Evolutionary conservation across 2,797 vertebrate species (phyloP).

Genomic region (Catamblyrhynchus diadema): DNA sequence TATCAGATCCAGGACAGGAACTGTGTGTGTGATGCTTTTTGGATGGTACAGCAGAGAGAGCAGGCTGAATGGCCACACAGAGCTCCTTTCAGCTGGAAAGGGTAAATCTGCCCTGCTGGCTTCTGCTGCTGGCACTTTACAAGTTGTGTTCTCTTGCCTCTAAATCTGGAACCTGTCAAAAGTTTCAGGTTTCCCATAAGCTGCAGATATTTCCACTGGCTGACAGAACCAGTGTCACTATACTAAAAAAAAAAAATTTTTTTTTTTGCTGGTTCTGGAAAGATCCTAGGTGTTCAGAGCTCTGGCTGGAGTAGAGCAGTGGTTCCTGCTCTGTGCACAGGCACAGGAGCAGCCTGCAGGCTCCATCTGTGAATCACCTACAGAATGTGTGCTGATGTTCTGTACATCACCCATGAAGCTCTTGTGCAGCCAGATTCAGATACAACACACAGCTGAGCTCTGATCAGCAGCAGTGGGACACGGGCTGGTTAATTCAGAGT

Average conservation of each 20-base stretch:
- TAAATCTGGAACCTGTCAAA: background rate
- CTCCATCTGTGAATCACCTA: background rate
- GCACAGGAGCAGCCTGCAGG: background rate
- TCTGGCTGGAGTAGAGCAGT: background rate
- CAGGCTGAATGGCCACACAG: background rate
- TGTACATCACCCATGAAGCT: background rate
- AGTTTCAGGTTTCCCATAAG: background rate
- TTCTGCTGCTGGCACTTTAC: background rate
- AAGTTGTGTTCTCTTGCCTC: background rate
- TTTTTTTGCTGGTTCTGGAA: background rate
- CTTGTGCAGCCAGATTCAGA: background rate
- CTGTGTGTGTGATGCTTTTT: background rate
- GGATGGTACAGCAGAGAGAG: background rate
- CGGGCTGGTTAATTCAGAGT: background rate
- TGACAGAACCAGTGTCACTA: background rate
- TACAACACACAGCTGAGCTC: background rate
- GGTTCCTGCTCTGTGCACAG: background rate
- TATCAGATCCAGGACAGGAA: accelerated
- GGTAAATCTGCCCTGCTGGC: background rate
- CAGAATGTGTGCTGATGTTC: background rate
- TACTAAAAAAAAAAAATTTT: background rate
- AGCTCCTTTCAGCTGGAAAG: background rate
- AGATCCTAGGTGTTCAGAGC: background rate
- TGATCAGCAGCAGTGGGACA: background rate
- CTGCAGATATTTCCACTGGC: background rate